These are phyloP conservation scores for Lagenorhynchus albirostris DNA, from an alignment of 2,113 vertebrate genomes.

Conservation along the genomic window DNA sequence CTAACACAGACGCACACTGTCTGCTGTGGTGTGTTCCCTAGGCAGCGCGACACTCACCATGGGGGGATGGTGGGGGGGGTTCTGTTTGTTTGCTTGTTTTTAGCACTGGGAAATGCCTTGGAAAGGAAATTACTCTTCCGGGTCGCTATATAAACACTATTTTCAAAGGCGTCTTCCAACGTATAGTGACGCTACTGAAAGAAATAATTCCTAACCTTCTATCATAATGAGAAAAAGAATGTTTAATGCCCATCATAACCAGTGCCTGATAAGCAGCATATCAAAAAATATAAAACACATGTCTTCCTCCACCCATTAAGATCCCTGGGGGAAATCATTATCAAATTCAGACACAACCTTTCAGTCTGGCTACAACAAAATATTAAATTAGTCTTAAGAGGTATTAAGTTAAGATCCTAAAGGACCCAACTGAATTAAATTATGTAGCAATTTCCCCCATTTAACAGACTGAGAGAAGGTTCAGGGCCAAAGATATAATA, in stretches of 20 bases:
- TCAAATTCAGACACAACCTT: not conserved
- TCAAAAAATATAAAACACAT: fast-evolving
- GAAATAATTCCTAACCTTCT: not conserved
- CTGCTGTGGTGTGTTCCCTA: fast-evolving
- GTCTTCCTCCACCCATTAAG: not conserved
- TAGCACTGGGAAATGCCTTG: not conserved
- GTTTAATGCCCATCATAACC: not conserved
- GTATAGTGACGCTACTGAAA: not conserved
- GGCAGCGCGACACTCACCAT: fast-evolving
- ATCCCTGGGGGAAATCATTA: not conserved
- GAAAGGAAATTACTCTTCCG: not conserved
- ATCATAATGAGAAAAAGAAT: not conserved
- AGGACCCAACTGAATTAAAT: not conserved
- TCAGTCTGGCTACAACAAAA: not conserved
- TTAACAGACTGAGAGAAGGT: not conserved
- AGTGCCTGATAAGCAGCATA: not conserved
- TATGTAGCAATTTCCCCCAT: not conserved
- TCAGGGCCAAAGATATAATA: not conserved
- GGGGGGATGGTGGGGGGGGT: not conserved
- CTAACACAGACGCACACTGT: not conserved
- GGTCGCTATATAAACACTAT: fast-evolving
- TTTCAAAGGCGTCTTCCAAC: not conserved
- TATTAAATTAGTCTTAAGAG: not conserved
- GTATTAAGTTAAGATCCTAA: not conserved
- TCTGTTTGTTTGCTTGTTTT: no score